Base-by-base conservation (phyloP, 2,888 invertebrate genomes). In the Neoscelio sp. region DNA sequence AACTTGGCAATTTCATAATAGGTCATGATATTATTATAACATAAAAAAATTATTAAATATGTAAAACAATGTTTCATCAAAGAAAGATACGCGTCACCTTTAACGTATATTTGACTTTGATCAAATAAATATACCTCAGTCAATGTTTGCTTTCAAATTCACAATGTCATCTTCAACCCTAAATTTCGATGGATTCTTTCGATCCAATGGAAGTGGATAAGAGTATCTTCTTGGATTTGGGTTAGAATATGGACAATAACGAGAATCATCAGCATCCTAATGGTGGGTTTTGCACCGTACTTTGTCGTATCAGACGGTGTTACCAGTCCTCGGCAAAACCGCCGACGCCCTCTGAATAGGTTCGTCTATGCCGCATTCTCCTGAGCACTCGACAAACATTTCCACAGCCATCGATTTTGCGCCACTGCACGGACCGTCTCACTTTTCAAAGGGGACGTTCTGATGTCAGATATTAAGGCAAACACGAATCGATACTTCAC, bases 251-350 rank as follows among this genome's bases (percentile, higher is more conserved):
- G 38, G 52, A 7, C 50, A 52, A 58, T 75, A 75, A 75, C 65
- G 50, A 75, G 67, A 56, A 75, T 67, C 74, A 75, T 67, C 74
- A 67, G 67, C 65, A 75, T 75, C 56, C 65, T 74, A 65, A 74
- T 65, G 65, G 48, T 20, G 42, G 74, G 65, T 74, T 74, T 74
- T 74, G 40, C 65, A 74, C 4, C 65, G 7, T 28, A 50, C 74
- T 67, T 67, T 75, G 67, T 67, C 64, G 44, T 52, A 60, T 58
- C 52, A 17, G 67, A 26, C 44, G 33, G 74, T 60, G 60, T 75
- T 75, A 60, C 52, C 46, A 67, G 52, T 44, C 60, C 35, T 52
- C 60, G 18, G 67, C 46, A 48, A 74, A 67, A 38, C 74, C 58
- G 20, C 58, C 58, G 54, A 48, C 75, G 68, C 67, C 46, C 56